Evolutionary conservation across 2,888 invertebrate genomes (phyloP).

Genomic region (Argyresthia goedartella): DNA sequence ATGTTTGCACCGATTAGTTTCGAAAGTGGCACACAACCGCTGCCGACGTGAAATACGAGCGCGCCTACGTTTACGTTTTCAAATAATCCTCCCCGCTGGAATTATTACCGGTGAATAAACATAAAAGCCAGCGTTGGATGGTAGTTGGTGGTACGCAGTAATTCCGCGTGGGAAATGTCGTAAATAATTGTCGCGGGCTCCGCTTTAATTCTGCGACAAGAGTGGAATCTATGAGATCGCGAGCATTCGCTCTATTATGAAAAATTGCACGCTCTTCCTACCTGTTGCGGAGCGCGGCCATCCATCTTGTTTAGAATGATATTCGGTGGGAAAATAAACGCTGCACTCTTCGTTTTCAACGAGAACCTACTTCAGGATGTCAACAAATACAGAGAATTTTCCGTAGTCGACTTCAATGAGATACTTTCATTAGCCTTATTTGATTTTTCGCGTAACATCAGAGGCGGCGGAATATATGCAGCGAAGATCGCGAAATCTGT

Average conservation of each 20-base stretch:
- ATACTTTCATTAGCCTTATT: conserved; percentile 1
- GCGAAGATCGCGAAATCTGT: conserved; percentile 1
- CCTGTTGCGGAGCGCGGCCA: conserved; percentile 8
- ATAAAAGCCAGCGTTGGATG: conserved; percentile 28
- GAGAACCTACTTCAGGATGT: background rate
- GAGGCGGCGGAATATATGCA: conserved; percentile 4
- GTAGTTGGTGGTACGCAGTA: conserved; percentile 21
- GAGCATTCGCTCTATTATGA: conserved; percentile 23
- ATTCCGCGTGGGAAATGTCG: conserved; percentile 44
- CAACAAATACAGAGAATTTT: conserved; percentile 4
- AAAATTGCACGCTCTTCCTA: conserved; percentile 21
- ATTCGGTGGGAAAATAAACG: background rate
- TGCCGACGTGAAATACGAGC: conserved; percentile 45
- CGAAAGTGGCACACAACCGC: conserved; percentile 40
- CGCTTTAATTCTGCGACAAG: conserved; percentile 42
- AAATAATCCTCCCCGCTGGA: conserved; percentile 48
- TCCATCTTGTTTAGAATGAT: background rate
- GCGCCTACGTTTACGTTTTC: conserved; percentile 52
- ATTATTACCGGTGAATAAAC: conserved; percentile 60
- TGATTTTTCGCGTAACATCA: conserved; percentile 8
- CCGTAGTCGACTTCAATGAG: background rate
- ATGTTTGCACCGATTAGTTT: conserved; percentile 54
- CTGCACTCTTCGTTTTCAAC: no score
- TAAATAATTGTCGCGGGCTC: conserved; percentile 58
- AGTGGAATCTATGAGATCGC: conserved; percentile 45